A percentile compares a stretch with the other conserved stretches of the same genome.
These are phyloP conservation scores for Monochamus saltuarius DNA, from an alignment of 1,140 invertebrate species.

Conservation along the genomic window DNA sequence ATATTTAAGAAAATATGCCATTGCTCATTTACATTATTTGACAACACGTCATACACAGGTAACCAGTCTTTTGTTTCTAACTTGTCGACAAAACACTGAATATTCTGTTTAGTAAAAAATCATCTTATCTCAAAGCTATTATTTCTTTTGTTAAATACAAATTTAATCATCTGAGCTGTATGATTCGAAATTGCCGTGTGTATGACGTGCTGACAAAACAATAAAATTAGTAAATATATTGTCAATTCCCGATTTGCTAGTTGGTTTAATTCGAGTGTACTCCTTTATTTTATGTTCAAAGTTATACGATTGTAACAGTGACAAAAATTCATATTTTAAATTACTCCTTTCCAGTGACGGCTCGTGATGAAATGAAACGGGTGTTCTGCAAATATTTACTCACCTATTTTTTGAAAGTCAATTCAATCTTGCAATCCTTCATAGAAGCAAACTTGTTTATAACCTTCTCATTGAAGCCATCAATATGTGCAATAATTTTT, in stretches of 20 bases:
- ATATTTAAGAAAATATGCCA: conserved; percentile 10
- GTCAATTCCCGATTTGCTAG: conserved; percentile 5
- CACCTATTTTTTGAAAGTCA: no score
- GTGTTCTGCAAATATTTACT: no score
- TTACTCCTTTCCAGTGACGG: no score
- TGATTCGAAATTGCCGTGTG: conserved; percentile 9
- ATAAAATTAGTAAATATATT: conserved; percentile 11
- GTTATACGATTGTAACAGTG: no score
- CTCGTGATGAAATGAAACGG: no score
- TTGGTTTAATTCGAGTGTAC: conserved; percentile 9
- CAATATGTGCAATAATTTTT: no score
- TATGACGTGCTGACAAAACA: neutral
- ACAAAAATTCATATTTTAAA: no score
- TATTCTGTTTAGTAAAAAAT: neutral
- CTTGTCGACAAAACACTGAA: neutral
- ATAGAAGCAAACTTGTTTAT: no score
- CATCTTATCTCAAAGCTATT: neutral
- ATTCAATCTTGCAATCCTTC: no score
- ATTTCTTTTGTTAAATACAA: neutral
- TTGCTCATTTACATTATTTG: conserved; percentile 10
- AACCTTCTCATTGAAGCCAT: no score
- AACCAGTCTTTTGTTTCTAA: conserved; percentile 2
- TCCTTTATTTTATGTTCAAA: no score
- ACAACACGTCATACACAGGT: neutral
- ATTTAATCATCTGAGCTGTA: conserved; percentile 11